Conservation (phyloP, 2,797 vertebrate species). For the Rhyacichthys aspro region DNA sequence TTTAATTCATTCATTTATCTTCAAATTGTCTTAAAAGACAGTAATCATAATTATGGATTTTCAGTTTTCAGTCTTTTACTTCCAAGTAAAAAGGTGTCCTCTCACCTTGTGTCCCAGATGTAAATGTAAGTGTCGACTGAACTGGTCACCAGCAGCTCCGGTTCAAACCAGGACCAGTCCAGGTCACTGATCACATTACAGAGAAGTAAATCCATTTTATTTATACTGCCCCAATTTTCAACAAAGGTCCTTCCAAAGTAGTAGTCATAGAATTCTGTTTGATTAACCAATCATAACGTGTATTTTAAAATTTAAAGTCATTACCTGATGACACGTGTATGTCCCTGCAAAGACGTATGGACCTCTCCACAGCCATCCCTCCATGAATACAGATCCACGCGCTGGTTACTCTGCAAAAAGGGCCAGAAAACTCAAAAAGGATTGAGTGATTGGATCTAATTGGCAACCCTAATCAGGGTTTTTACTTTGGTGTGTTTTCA, state of each 20-base stretch:
- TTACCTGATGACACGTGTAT: conserved; percentile 97
- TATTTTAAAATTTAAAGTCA: neutral
- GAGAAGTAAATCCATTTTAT: no score
- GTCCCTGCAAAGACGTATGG: conserved; percentile 91
- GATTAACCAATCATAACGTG: neutral
- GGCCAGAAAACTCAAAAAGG: no score
- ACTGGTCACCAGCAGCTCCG: conserved; percentile 93
- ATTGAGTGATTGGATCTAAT: no score
- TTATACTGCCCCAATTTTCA: no score
- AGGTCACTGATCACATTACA: conserved; percentile 85
- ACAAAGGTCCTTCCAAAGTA: no score
- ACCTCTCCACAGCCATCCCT: conserved; percentile 89
- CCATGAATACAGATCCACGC: conserved; percentile 96
- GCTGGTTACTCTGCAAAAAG: conserved; percentile 91
- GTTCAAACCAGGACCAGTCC: conserved; percentile 97
- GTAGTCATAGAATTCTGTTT: no score
- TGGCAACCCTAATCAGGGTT: no score
- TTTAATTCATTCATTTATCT: no score
- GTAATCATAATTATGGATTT: no score
- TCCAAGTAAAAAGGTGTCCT: neutral
- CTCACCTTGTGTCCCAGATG: conserved; percentile 96
- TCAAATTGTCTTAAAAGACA: no score
- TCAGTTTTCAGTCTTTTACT: neutral
- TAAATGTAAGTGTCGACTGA: conserved; percentile 99
- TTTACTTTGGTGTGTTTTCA: no score